Base-by-base conservation (phyloP, 64 coral and sea anemone genomes). In the Stylophora pistillata region DNA sequence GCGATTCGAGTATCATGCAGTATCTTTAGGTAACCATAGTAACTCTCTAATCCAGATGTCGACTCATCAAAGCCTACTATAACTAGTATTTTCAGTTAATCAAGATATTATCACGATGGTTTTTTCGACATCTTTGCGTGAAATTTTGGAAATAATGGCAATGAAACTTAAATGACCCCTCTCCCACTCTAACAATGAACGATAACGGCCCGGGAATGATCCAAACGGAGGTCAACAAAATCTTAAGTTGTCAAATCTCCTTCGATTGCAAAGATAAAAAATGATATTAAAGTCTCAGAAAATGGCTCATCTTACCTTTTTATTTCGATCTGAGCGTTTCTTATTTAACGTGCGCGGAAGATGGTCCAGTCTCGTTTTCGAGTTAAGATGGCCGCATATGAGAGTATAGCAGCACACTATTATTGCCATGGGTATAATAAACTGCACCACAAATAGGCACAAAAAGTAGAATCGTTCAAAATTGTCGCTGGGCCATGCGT, bases 391-490 rank as follows among this genome's bases (percentile, higher is more conserved):
- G 13, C 26, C 68, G 16, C 95, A 89, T 37, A 98, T 90, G 25
- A 68, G 80, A 31, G 61, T 91, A 56, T 98, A 98, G 27, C 69
- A 73, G 7, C 85, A 78, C 27, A 71, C 75, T 25, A 98, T 94
- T 15, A 98, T 88, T 18, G 78, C 62, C 92, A 94, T 91, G 0
- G 95, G 95, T 30, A 88, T 58, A 13, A 91, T 27, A 87, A 94
- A 94, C 87, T 98, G 95, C 1, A 98, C 64, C 13, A 98, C 69
- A 63, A 98, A 81, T 16, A 98, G 56, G 9, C 69, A 28, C 6
- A 94, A 57, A 31, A 98, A 98, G 58, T 98, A 98, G 18, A 66
- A 52, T 73, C 86, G 81, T 11, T 98, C 95, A 66, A 98, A 94
- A 12, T 94, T 70, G 47, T 41, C 71, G 61, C 91, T 94, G 0